A percentile compares a stretch with the other conserved stretches of the same genome.
These are phyloP conservation scores for Manis javanica DNA, from an alignment of 2,797 vertebrate species.

Conservation along the genomic window DNA sequence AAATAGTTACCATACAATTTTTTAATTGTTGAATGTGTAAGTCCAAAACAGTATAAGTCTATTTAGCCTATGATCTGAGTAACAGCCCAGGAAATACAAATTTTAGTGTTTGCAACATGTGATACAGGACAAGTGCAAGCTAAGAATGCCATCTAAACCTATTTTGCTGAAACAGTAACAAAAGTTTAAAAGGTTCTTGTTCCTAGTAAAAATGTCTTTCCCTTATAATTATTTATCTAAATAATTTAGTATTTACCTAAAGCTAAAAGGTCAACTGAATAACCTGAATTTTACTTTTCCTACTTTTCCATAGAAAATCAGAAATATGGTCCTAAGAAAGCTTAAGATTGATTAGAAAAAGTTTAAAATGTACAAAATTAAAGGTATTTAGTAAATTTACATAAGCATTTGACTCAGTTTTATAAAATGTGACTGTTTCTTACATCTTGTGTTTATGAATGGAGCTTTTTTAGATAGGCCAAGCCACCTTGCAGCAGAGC, in stretches of 20 bases:
- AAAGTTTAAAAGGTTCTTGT: background rate
- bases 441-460: background rate
- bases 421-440: background rate
- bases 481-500: background rate
- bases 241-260: background rate
- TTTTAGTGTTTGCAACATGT: background rate
- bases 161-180: background rate
- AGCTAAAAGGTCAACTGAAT: background rate
- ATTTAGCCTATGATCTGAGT: background rate
- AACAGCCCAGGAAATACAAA: background rate
- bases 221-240: background rate
- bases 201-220: background rate
- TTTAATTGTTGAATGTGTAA: background rate
- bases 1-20: background rate
- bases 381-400: background rate
- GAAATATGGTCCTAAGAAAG: conserved; percentile 26
- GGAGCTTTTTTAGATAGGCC: background rate
- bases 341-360: background rate
- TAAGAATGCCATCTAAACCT: background rate
- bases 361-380: background rate
- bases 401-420: background rate
- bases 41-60: background rate
- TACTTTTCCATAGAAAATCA: background rate
- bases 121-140: background rate
- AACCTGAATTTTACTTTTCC: background rate